Evolutionary conservation across 2,888 invertebrate species (phyloP).

Genomic region (Heliconius erato): DNA sequence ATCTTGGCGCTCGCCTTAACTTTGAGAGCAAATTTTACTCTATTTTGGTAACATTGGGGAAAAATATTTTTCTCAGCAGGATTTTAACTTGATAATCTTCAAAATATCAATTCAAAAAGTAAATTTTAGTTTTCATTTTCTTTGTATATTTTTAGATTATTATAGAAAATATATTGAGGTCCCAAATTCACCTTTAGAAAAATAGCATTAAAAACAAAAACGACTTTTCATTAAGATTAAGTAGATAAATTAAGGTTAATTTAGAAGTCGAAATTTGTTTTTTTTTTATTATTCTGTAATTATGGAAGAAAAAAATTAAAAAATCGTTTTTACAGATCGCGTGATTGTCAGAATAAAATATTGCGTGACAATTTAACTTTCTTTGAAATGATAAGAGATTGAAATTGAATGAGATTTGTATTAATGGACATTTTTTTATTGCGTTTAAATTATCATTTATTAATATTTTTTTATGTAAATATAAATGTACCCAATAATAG

Average conservation of each 20-base stretch:
- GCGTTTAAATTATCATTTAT: neutral
- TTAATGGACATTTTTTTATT: neutral
- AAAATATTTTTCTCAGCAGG: neutral
- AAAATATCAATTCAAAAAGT: neutral
- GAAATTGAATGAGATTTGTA: constrained; percentile 4
- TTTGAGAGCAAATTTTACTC: neutral
- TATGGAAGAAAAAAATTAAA: neutral
- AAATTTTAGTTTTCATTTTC: neutral
- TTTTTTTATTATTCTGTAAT: too few relatives aligned
- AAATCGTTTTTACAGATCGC: neutral
- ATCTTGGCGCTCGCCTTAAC: neutral
- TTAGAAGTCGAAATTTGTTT: neutral
- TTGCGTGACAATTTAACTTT: constrained; percentile 13
- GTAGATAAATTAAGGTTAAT: neutral
- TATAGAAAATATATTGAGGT: neutral
- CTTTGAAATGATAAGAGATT: neutral
- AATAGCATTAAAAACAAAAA: neutral
- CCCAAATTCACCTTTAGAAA: neutral
- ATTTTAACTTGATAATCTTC: neutral
- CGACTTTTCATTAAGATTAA: neutral
- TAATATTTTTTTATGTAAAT: neutral
- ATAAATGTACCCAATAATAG: neutral
- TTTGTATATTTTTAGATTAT: too few relatives aligned
- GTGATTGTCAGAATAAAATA: neutral
- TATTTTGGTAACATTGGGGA: too few relatives aligned